Percentiles rank a stretch among this genome's conserved stretches.
phyloP scores from a whole-genome alignment of 2,113 vertebrate genomes.

The Phylloscopus trochiloides region DNA sequence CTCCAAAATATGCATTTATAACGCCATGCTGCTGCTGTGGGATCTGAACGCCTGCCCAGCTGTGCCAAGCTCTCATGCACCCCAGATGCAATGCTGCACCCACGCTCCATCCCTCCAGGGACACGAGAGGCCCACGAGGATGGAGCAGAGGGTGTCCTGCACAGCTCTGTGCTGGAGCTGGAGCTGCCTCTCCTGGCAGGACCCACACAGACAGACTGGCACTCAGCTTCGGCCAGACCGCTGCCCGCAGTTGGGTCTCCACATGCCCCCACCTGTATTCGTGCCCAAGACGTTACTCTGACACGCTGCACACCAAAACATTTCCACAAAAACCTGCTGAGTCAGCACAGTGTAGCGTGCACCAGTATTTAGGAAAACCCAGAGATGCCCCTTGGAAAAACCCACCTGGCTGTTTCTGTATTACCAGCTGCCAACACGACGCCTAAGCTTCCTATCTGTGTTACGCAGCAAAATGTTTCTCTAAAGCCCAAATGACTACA shows the following conservation, averaged over 20 bases:
- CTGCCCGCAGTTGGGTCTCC: too few species aligned
- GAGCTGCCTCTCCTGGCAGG: accelerated
- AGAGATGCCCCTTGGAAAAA: not conserved
- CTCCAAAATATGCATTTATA: too few species aligned
- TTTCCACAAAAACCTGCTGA: not conserved
- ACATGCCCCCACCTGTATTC: accelerated
- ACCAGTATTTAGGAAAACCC: not conserved
- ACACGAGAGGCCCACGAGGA: accelerated
- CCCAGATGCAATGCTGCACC: accelerated
- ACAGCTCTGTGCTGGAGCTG: not conserved
- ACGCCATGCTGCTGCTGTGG: accelerated
- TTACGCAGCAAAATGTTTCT: not conserved
- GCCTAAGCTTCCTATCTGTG: not conserved
- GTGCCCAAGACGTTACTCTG: accelerated
- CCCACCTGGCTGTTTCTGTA: not conserved
- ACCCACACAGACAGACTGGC: not conserved
- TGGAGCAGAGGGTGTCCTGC: not conserved
- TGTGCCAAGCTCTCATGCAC: not conserved
- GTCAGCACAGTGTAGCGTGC: accelerated
- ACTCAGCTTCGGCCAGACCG: not conserved
- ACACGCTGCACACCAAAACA: accelerated
- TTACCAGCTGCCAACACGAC: not conserved
- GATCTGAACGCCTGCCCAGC: not conserved
- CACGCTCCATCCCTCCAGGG: not conserved
- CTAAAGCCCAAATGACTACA: not conserved